Conservation (phyloP, 1,140 invertebrate genomes). For the Neodiprion lecontei region DNA sequence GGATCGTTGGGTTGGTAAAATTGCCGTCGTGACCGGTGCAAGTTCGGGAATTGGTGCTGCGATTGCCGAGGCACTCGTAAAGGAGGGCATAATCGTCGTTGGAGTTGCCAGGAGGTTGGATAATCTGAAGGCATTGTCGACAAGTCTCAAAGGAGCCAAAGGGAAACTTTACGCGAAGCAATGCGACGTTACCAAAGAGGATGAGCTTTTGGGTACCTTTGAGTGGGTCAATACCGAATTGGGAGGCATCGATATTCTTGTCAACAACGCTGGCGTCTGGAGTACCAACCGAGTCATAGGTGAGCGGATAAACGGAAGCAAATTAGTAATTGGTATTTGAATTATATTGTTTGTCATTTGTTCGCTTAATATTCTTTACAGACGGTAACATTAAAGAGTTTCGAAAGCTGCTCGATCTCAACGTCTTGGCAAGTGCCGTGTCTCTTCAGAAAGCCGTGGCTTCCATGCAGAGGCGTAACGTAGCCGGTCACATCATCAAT, state of each 20-base stretch:
- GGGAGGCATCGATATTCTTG: slow-evolving; percentile 72
- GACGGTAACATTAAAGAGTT: slow-evolving; percentile 59
- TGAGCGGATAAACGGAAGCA: slow-evolving; percentile 32
- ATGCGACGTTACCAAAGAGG: slow-evolving; percentile 67
- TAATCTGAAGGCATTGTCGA: slow-evolving; percentile 53
- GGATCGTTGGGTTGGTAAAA: slow-evolving; percentile 66
- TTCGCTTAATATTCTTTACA: slow-evolving; percentile 40
- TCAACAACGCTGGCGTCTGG: slow-evolving; percentile 77
- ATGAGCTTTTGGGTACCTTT: slow-evolving; percentile 72
- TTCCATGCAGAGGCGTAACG: slow-evolving; percentile 52
- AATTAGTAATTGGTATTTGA: not conserved
- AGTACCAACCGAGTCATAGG: slow-evolving; percentile 45
- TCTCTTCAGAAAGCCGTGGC: slow-evolving; percentile 60
- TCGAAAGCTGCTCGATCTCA: slow-evolving; percentile 68
- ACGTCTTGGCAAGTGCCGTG: slow-evolving; percentile 67
- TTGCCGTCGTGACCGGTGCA: slow-evolving; percentile 70
- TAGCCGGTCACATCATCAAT: slow-evolving; percentile 65
- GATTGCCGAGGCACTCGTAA: slow-evolving; percentile 53
- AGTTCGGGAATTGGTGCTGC: slow-evolving; percentile 67
- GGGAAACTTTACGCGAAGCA: slow-evolving; percentile 45
- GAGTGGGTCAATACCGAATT: slow-evolving; percentile 66
- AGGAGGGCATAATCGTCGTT: slow-evolving; percentile 65
- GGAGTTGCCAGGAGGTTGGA: slow-evolving; percentile 63
- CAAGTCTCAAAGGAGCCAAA: slow-evolving; percentile 35
- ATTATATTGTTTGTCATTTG: not conserved